phyloP scores from a whole-genome alignment of 1,140 invertebrate genomes.

The Chelonus insularis region DNA sequence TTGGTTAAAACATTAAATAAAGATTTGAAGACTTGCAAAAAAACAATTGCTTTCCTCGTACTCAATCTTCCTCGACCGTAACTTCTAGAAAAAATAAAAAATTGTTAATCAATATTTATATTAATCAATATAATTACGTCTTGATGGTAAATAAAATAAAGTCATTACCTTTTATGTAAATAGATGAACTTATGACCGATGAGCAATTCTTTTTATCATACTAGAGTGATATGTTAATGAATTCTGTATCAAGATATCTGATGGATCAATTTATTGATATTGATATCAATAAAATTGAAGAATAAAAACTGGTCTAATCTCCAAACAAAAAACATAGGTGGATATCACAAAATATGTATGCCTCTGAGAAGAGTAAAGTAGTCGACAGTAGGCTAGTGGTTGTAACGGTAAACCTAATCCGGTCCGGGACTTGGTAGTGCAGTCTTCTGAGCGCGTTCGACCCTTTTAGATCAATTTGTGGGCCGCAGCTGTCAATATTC shows the following conservation, averaged over 20 bases:
- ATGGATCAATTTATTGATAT: too few relatives aligned
- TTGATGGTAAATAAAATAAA: too few relatives aligned
- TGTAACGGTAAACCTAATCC: slow-evolving; percentile 30
- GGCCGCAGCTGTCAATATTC: neutral
- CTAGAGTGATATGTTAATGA: too few relatives aligned
- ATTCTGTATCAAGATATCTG: too few relatives aligned
- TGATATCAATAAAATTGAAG: too few relatives aligned
- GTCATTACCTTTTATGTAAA: too few relatives aligned
- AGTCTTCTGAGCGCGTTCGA: slow-evolving; percentile 12
- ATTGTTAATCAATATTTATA: neutral
- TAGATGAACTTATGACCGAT: too few relatives aligned
- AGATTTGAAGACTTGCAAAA: neutral
- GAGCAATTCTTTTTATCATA: too few relatives aligned
- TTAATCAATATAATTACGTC: too few relatives aligned
- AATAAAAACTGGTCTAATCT: neutral
- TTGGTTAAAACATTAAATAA: too few relatives aligned
- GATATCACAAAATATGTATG: neutral
- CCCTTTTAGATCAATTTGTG: slow-evolving; percentile 8
- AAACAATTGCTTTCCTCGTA: slow-evolving; percentile 14
- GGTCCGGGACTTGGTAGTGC: slow-evolving; percentile 9
- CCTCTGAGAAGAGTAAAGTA: neutral
- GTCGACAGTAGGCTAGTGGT: slow-evolving; percentile 1
- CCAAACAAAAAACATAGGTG: neutral
- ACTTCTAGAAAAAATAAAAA: neutral
- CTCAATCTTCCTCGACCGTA: slow-evolving; percentile 5